Conservation (phyloP, 2,113 vertebrate species). For the Onychostoma macrolepis region DNA sequence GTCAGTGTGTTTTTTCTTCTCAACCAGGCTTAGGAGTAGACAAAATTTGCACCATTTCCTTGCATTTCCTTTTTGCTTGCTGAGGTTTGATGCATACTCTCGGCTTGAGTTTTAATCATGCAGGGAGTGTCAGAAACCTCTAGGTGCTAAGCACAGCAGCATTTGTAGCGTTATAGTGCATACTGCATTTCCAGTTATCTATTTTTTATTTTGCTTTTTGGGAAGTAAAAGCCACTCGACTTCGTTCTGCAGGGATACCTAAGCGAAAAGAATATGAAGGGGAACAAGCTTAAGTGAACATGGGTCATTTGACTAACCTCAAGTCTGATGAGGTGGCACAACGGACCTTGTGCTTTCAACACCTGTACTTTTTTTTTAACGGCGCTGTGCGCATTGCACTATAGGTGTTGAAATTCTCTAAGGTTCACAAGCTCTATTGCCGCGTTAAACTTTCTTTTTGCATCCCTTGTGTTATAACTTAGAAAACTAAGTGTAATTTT, state of each 20-base stretch:
- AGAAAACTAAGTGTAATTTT: slow-evolving; percentile 57
- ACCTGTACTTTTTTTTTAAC: slow-evolving; percentile 69
- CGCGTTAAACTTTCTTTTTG: slow-evolving; percentile 65
- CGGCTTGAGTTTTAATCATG: slow-evolving; percentile 42
- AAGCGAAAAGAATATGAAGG: slow-evolving; percentile 60
- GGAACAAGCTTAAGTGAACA: slow-evolving; percentile 63
- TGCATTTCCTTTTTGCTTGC: slow-evolving; percentile 53
- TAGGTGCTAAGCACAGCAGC: slow-evolving; percentile 66
- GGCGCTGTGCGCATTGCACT: slow-evolving; percentile 83
- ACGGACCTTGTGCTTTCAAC: slow-evolving; percentile 63
- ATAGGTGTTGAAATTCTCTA: slow-evolving; percentile 67
- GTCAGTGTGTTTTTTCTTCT: slow-evolving; percentile 59
- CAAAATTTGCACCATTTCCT: slow-evolving; percentile 49
- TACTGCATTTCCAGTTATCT: slow-evolving; percentile 38
- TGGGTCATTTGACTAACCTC: slow-evolving; percentile 65
- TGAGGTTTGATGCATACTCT: neutral
- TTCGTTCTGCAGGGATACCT: slow-evolving; percentile 73
- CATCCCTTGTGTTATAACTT: slow-evolving; percentile 64
- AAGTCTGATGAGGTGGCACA: slow-evolving; percentile 67
- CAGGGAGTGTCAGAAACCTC: slow-evolving; percentile 44
- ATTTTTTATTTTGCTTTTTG: slow-evolving; percentile 41
- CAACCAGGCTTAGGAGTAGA: slow-evolving; percentile 49
- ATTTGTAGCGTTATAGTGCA: slow-evolving; percentile 61
- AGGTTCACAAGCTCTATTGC: slow-evolving; percentile 67
- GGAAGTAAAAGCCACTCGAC: slow-evolving; percentile 63